Base-by-base conservation (phyloP, 1,140 invertebrate species). In the Tenebrio molitor region DNA sequence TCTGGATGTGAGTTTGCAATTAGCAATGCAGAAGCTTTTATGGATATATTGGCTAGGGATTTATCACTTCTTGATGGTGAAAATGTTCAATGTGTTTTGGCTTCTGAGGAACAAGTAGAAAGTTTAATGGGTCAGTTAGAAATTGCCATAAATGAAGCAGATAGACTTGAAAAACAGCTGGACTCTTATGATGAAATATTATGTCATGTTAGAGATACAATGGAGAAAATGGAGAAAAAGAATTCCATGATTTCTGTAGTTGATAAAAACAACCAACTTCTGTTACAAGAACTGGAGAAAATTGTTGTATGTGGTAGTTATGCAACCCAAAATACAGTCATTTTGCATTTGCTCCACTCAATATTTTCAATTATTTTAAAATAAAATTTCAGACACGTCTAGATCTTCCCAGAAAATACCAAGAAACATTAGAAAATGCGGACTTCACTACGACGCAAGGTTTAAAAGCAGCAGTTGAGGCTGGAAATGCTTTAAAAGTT, bases 181-280 rank as follows among this genome's bases (percentile, higher is more conserved):
- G 89, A 92, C 78, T 84, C 84, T 34, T 95, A 95, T 81, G 92
- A 95, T 82, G 91, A 94, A 77, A 90, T 93, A 19, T 83, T 95
- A 14, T 89, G 91, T 70, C 91, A 93, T 82, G 92, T 95, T 2
- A 87, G 92, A 75, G 92, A 94, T 82, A 93, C 92, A 8, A 94
- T 96, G 87, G 90, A 93, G 74, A 92, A 95, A 78, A 96, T 97
- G 85, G 95, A 95, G 74, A 93, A 96, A 77, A 97, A 97, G 82
- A 97, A 97, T 87, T 89, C 91, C 2, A 89, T 94, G 75, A 94
- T 97, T 79, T 92, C 95, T 82, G 91, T 93, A 1, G 91, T 92
- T 7, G 95, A 96, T 83, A 89, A 87, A 70, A 97, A 98, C 82
- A 93, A 95, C 78, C 89, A 91, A 73, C 88, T 91, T 76, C 84